These are phyloP conservation scores for Bombycilla garrulus DNA, from an alignment of 2,113 vertebrate genomes.

Conservation along the genomic window DNA sequence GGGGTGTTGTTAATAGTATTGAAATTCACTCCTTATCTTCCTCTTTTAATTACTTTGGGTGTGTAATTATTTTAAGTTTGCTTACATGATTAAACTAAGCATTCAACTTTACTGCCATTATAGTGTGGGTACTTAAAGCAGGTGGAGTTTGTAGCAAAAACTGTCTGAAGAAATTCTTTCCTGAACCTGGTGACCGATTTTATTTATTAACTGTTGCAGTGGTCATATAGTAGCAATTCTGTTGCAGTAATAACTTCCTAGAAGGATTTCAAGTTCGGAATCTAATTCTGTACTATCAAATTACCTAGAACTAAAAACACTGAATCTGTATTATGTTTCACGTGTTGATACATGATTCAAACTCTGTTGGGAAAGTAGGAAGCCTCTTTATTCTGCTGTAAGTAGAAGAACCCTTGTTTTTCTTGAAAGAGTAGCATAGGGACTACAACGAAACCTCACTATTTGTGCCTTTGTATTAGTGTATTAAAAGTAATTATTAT, in stretches of 20 bases:
- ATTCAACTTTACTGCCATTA: background rate
- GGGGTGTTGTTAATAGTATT: background rate
- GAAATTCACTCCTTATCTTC: background rate
- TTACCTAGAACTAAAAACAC: background rate
- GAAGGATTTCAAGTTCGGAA: background rate
- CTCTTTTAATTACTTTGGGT: background rate
- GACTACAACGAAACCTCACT: background rate
- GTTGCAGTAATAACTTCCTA: background rate
- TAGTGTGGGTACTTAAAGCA: background rate
- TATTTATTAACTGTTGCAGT: background rate
- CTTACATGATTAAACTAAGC: background rate
- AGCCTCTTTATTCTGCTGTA: background rate
- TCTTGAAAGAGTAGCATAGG: background rate
- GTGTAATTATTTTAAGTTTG: background rate
- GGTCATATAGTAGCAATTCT: background rate
- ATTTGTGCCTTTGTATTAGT: background rate
- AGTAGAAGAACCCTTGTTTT: background rate
- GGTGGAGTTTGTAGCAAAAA: background rate
- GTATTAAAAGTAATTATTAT: background rate
- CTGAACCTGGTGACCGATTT: background rate
- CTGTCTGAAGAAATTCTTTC: background rate
- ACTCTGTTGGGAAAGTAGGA: background rate
- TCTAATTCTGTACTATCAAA: background rate
- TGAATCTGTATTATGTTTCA: background rate
- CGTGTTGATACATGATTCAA: rapidly evolving